Conservation (phyloP, 1,140 invertebrate genomes). For the Idris sp. region DNA sequence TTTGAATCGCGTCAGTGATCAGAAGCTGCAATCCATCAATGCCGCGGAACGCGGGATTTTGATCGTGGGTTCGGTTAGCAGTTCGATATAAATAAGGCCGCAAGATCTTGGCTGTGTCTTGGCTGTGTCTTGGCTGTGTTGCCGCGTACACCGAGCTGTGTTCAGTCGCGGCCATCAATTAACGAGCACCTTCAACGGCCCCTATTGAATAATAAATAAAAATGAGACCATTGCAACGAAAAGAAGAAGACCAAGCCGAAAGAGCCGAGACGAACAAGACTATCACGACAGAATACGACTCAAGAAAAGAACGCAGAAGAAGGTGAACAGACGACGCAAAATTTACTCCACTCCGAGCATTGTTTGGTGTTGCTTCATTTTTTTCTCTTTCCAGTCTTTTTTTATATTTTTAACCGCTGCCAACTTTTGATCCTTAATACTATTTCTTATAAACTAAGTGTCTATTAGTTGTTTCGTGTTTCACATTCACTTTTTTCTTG, state of each 20-base stretch:
- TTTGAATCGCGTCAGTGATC: conserved; percentile 62
- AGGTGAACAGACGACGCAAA: conserved; percentile 35
- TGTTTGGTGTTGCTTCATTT: conserved; percentile 65
- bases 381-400: too few relatives aligned
- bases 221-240: conserved; percentile 64
- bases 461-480: too few relatives aligned
- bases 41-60: conserved; percentile 75
- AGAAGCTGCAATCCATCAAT: conserved; percentile 73
- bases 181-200: conserved; percentile 72
- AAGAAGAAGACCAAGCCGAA: conserved; percentile 55
- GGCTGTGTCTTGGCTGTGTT: too few relatives aligned
- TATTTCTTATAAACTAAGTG: too few relatives aligned
- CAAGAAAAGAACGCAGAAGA: conserved; percentile 52
- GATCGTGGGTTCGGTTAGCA: conserved; percentile 75
- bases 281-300: conserved; percentile 44
- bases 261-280: conserved; percentile 45
- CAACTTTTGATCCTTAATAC: too few relatives aligned
- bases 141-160: conserved; percentile 40
- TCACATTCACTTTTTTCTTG: too few relatives aligned
- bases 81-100: conserved; percentile 74
- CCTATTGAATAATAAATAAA: conserved; percentile 77
- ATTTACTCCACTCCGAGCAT: conserved; percentile 62
- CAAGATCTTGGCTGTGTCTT: too few relatives aligned
- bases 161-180: conserved; percentile 75
- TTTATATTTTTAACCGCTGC: too few relatives aligned